Evolutionary conservation across 2,113 vertebrate species (phyloP), one percentile per base, ranked within the genome.

Genomic region (Gambusia holbrooki): DNA sequence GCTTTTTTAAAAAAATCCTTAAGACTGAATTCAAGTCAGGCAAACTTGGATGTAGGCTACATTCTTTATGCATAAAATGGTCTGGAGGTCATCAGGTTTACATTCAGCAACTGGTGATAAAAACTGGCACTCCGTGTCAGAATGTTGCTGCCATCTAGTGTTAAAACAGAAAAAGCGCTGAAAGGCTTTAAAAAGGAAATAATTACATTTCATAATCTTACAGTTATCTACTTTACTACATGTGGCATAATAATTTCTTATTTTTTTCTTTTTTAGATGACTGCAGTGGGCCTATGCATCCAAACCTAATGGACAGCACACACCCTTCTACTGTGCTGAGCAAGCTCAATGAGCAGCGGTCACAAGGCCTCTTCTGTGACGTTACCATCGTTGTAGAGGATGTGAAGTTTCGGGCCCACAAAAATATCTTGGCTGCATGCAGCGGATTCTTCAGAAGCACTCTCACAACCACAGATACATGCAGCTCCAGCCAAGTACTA

Each of bases 331-430:
- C 94, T 1, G 95, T 99, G 62, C 97, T 99, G 35, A 96, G 95
- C 86, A 95, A 95, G 88, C 93, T 99, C 82, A 98, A 98, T 10
- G 98, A 99, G 83, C 98, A 99, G 82, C 97, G 98, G 54, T 97
- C 95, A 32, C 95, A 96, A 64, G 98, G 97, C 74, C 94, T 98
- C 83, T 95, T 98, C 82, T 99, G 98, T 22, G 98, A 99, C 74
- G 96, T 99, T 71, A 99, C 97, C 62, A 97, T 99, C 67, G 97
- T 99, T 17, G 98, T 99, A 88, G 98, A 98, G 87, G 98, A 99
- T 71, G 97, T 97, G 69, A 99, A 99, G 89, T 99, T 99, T 89
- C 96, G 95, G 87, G 98, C 98, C 66, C 98, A 99, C 82, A 96
- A 96, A 87, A 99, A 99, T 89, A 95, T 99, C 74, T 93, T 99